Evolutionary conservation across 2,888 invertebrate species (phyloP), one percentile per base, ranked within the genome.

Genomic region (Patella caerulea): DNA sequence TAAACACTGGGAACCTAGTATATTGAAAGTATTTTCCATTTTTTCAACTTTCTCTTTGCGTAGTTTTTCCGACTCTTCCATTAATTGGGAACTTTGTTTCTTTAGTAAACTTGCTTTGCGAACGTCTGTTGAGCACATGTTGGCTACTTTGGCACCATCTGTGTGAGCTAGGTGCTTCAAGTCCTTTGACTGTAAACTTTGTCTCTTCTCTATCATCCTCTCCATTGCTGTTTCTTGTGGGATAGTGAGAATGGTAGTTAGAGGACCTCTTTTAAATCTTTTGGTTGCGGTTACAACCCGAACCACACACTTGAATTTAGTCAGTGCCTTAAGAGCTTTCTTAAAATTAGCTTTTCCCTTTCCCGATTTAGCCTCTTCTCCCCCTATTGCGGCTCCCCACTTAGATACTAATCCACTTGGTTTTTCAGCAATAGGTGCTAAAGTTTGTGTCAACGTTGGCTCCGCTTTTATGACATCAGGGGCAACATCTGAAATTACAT

Each of bases 221-320:
- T 73, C 77, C 78, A 83, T 76, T 12, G 83, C 83, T 59, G 81
- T 54, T 29, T 83, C 83, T 55, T 83, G 83, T 5, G 83, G 72
- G 56, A 83, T 83, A 15, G 74, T 80, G 3, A 83, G 72, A n/a
- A 82, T 82, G 15, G 82, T 81, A 15, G 75, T 77, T 29, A 82
- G 56, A 7, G 81, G 81, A 29, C 75, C 77, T 19, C 78, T 74
- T 14, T 73, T 75, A 72, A 81, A 81, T 34, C 81, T 56, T 24
- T 75, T 72, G 14, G 74, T 75, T 4, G 81, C 82, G 24, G 76
- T 77, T 0, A 82, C 78, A 2, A 76, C 78, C 29, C 56, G 78
- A 3, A 79, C 81, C 17, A 76, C 78, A 29, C 52, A 19, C 24
- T 78, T 79, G 73, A 82, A 81, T 14, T 72, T 78, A 52, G 52